phyloP scores from a whole-genome alignment of 2,797 vertebrate genomes.

The Microctenopoma lineatum region DNA sequence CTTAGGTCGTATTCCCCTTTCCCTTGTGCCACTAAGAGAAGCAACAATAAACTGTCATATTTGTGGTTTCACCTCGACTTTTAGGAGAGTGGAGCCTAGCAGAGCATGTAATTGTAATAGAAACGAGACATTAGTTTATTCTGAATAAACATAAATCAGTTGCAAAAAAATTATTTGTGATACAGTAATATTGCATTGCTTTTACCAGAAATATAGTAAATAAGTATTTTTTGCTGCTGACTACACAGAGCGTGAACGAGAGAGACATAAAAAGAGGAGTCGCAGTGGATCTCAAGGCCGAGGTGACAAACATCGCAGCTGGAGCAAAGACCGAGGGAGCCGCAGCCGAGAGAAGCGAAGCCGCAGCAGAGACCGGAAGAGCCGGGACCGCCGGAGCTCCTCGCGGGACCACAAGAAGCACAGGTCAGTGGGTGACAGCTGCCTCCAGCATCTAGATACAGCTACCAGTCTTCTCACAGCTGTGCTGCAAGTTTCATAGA shows the following conservation, averaged over 20 bases:
- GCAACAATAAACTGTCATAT: constrained; percentile 30
- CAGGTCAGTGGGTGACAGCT: constrained; percentile 67
- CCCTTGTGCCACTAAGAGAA: neutral
- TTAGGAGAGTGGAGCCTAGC: neutral
- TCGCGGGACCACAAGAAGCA: constrained; percentile 83
- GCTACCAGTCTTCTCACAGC: neutral
- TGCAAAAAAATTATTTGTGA: neutral
- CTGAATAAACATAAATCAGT: neutral
- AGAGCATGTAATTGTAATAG: constrained; percentile 11
- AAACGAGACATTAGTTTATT: neutral
- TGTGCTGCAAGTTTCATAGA: neutral
- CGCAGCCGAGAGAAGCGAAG: constrained; percentile 84
- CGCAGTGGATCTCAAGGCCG: constrained; percentile 70
- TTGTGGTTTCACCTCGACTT: neutral
- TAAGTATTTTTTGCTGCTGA: neutral
- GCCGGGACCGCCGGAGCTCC: constrained; percentile 77
- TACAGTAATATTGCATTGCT: neutral
- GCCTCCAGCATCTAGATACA: neutral
- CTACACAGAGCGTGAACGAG: constrained; percentile 77
- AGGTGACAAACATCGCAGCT: constrained; percentile 77
- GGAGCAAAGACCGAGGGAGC: constrained; percentile 82
- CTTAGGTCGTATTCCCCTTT: neutral
- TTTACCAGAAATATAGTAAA: neutral
- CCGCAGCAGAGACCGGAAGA: constrained; percentile 75
- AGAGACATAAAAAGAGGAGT: constrained; percentile 79